These are phyloP conservation scores for Leucopsar rothschildi DNA, from an alignment of 2,113 vertebrate genomes.

Conservation along the genomic window DNA sequence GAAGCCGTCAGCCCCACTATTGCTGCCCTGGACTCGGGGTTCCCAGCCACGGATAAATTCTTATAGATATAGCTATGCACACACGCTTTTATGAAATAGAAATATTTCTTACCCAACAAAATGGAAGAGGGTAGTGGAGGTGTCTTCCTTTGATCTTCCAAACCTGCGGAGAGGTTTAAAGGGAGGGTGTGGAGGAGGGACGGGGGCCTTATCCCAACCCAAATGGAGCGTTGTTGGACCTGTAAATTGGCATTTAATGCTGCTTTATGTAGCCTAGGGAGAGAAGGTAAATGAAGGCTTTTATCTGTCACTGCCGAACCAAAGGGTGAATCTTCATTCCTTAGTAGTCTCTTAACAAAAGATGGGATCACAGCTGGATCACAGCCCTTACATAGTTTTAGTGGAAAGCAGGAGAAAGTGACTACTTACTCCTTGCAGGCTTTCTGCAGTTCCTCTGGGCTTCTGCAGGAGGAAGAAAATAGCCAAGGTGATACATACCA, in stretches of 20 bases:
- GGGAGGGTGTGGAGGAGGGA: background rate
- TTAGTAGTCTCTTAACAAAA: background rate
- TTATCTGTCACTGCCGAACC: background rate
- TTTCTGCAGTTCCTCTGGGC: background rate
- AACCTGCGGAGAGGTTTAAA: background rate
- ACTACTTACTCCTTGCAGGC: background rate
- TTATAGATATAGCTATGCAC: too few relatives aligned
- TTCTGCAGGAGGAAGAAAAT: background rate
- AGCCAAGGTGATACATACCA: background rate
- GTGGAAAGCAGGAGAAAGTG: background rate
- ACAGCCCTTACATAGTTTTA: background rate
- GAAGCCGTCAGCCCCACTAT: background rate
- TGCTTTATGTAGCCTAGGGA: background rate
- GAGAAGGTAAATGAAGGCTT: background rate
- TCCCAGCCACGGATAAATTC: background rate
- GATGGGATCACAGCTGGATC: background rate
- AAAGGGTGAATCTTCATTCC: background rate
- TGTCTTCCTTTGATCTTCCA: background rate
- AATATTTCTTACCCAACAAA: background rate
- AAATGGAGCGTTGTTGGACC: background rate
- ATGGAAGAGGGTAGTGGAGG: background rate
- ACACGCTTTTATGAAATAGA: background rate
- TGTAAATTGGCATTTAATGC: background rate
- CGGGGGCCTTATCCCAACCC: background rate
- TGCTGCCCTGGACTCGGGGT: background rate